These are phyloP conservation scores for Lithophane ornitopus DNA, from an alignment of 2,888 invertebrate genomes.

Conservation along the genomic window DNA sequence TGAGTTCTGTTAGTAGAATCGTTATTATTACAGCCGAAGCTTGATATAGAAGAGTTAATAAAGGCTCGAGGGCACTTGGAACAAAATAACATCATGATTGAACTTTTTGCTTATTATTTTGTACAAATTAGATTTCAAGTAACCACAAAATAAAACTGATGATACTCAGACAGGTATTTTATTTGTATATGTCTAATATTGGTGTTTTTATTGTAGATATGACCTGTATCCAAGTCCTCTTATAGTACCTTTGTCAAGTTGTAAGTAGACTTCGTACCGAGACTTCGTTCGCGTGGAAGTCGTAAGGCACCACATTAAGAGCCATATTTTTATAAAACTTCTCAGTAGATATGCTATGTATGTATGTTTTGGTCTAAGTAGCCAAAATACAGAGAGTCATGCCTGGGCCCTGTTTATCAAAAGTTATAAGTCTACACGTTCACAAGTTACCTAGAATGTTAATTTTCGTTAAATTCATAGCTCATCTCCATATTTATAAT, in stretches of 20 bases:
- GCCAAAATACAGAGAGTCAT: not conserved
- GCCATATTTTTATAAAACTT: not conserved
- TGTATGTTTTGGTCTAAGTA: not conserved
- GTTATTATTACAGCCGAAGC: conserved; percentile 28
- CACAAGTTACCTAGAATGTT: no score
- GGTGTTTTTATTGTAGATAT: not conserved
- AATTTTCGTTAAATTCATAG: no score
- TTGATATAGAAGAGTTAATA: conserved; percentile 31
- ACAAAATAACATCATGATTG: conserved; percentile 27
- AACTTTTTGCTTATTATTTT: conserved; percentile 45
- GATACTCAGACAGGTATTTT: not conserved
- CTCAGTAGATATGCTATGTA: no score
- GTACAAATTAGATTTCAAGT: conserved; percentile 42
- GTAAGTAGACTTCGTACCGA: not conserved
- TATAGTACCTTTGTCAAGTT: no score
- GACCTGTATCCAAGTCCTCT: not conserved
- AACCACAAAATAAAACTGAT: conserved; percentile 15
- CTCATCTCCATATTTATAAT: no score
- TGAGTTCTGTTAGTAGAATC: not conserved
- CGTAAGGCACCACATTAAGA: not conserved
- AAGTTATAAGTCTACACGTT: no score
- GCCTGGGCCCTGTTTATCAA: no score
- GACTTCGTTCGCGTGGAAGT: not conserved
- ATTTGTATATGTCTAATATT: not conserved
- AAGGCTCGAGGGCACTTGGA: conserved; percentile 36